A percentile compares a stretch with the other conserved stretches of the same genome.
These are phyloP conservation scores for Clarias gariepinus DNA, from an alignment of 2,113 vertebrate species.

Conservation along the genomic window DNA sequence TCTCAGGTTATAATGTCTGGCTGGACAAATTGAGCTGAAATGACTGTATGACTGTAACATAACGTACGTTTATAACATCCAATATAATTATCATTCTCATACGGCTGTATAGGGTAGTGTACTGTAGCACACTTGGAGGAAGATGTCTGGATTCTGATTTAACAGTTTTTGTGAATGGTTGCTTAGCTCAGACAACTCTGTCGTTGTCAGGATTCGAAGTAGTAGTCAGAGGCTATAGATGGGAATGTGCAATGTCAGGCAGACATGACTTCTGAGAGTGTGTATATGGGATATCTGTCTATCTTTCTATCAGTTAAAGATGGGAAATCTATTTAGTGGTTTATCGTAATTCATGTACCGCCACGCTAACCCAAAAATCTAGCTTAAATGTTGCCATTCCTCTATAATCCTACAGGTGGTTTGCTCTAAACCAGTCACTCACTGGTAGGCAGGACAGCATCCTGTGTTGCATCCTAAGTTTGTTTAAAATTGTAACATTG, in stretches of 20 bases:
- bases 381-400: too few relatives aligned
- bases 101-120: background rate
- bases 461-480: too few relatives aligned
- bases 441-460: too few relatives aligned
- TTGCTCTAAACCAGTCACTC: too few relatives aligned
- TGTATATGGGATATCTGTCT: too few relatives aligned
- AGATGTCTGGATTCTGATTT: background rate
- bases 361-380: too few relatives aligned
- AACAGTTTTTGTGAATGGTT: background rate
- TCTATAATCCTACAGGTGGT: too few relatives aligned
- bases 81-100: background rate
- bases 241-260: background rate
- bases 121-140: background rate
- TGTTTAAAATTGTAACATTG: too few relatives aligned
- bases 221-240: background rate
- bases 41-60: background rate
- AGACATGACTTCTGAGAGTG: background rate
- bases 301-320: too few relatives aligned
- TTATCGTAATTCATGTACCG: too few relatives aligned
- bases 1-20: background rate
- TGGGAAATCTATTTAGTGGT: too few relatives aligned
- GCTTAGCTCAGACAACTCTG: background rate
- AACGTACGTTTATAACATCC: background rate
- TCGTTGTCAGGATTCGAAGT: background rate
- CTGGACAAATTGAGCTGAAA: background rate